Base-by-base conservation (phyloP, 2,113 vertebrate genomes). In the Siphamia tubifer region DNA sequence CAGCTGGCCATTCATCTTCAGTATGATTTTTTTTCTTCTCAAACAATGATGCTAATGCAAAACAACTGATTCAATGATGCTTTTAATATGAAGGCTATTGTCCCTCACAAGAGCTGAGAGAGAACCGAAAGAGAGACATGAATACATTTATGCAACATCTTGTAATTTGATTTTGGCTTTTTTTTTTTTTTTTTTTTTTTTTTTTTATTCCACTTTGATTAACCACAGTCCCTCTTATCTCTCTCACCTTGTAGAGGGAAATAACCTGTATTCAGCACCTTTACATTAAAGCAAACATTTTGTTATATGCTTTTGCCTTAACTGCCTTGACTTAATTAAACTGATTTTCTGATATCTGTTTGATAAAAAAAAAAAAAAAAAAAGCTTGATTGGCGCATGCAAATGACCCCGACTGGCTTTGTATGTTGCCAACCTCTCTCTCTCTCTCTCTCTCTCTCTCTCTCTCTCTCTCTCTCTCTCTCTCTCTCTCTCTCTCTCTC, bases 341-440 rank as follows among this genome's bases (percentile, higher is more conserved):
- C 78, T 82, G 43, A 84, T 86, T 86, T 66, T 25, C 74, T 86
- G 76, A 79, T 78, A 63, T 78, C 68, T 80, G 57, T 83, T 76
- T 84, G 58, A 80, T 69, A 49, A 71, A 52, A 69, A 38, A 40
- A 60, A 34, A 38, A 34, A 38, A 38, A 53, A 82, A 8, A 79
- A 20, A 79, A 78, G 85, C 90, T 90, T 90, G 74, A 45, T 30
- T 73, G 72, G 79, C 54, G 74, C 80, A 87, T 89, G 88, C 68
- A 85, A 86, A 84, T 87, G 85, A 86, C 60, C 79, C 72, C 77
- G 78, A 91, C 64, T 85, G 85, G 79, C 87, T 85, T 84, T 90
- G 74, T 89, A 55, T 91, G 83, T 79, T 79, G 78, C 85, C 74
- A 53, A n/a, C n/a, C n/a, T n/a, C n/a, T n/a, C n/a, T n/a, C n/a